Base-by-base conservation (phyloP, 2,888 invertebrate genomes). In the Andrena bicolor region DNA sequence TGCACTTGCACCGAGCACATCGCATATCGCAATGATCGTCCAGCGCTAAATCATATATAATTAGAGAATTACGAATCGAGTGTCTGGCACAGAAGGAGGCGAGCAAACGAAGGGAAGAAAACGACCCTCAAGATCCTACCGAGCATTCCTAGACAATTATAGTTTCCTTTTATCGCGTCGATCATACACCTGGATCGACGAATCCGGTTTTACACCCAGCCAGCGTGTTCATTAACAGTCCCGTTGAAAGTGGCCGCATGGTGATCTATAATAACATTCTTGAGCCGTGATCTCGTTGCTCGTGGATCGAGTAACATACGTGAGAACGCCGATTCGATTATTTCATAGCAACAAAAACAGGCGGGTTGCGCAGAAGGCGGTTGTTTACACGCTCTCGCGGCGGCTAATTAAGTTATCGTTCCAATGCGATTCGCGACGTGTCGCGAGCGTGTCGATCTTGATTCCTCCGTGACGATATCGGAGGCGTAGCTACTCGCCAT, bases 111-210 rank as follows among this genome's bases (percentile, higher is more conserved):
- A 51, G 20, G 23, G 64, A 78, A 80, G 53, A 41, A 56, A 73
- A 76, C 41, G 63, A 28, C 26, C 53, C 41, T 48, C 58, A 41
- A 76, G 73, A 82, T 87, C 80, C 75, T 58, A 64, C 53, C 66
- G 13, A 51, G 71, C 76, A 82, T 83, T 78, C 84, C 75, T 71
- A n/a, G 7, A 76, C 80, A 84, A 82, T 86, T 86, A 84, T 82
- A 76, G 82, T 82, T 73, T 83, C 85, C 83, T 87, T 87, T 85
- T 85, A 83, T 85, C 79, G 78, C 73, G 79, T 83, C 61, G 87
- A 85, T 87, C 87, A 83, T 83, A 76, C 87, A 85, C 80, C 85
- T 86, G 87, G 86, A 79, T 78, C 76, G 60, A 66, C 72, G 64
- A 76, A 83, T 87, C 86, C 79, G 85, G 85, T 87, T 87, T 81